Evolutionary conservation across 2,113 vertebrate genomes (phyloP).

Genomic region (cattle (Bos taurus)): ARS-UCD2.0 NC_037333.1:35529001-35529500

Average conservation of each 20-base stretch:
- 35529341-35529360: background rate
- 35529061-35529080: background rate
- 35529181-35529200: background rate
- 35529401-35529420: background rate
- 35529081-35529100: background rate
- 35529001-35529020: background rate
- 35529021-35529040: background rate
- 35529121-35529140: background rate
- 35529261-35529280: background rate
- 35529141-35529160: background rate
- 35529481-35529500: background rate
- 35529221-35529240: background rate
- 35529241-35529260: background rate
- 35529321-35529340: background rate
- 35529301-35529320: background rate
- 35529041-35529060: background rate
- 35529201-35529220: background rate
- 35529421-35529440: background rate
- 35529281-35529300: background rate
- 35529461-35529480: background rate
- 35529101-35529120: background rate
- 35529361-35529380: background rate
- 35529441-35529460: background rate
- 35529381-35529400: background rate
- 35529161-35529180: background rate